Base-by-base conservation (phyloP, 2,113 vertebrate species). In the Cephalopholis sonnerati region DNA sequence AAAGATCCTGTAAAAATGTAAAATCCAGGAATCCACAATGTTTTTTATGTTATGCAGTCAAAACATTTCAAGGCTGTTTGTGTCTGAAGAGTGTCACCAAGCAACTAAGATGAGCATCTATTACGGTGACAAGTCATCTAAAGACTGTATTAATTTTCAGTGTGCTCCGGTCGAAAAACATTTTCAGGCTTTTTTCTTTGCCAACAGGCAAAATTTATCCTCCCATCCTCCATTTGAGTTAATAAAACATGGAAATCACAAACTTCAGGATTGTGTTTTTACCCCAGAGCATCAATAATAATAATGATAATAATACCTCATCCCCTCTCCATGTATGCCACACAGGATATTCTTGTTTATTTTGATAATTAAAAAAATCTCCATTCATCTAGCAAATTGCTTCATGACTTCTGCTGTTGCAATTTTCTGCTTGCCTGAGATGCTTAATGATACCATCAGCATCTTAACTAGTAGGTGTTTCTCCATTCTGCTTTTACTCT, bases 391-490 rank as follows among this genome's bases (percentile, higher is more conserved):
- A 86, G 77, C 63, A 93, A 92, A 93, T 93, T 93, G 85, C 89
- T 63, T 92, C 68, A 83, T 59, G 83, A 91, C 84, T 91, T 90
- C 68, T 90, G 91, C 79, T 81, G 86, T 77, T 84, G 84, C 83
- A 94, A 94, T 94, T 92, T 93, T 94, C 90, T 91, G 91, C 93
- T 91, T 92, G 77, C 90, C 66, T 88, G 87, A 87, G 82, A 87
- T 77, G 65, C 73, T 57, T 93, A 92, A 93, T 94, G 87, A 90
- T 86, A 81, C 85, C 73, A 87, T 88, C 84, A 89, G 82, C 86
- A 76, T 93, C 83, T 68, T 81, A 91, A 92, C 78, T 81, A 84
- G 85, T 79, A 86, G 70, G 86, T 85, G 79, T 84, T 63, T 36
- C 57, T 41, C 39, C 32, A 3, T 81, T 84, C 67, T 87, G 61